Percentiles rank a stretch among this genome's conserved stretches.
These are phyloP conservation scores for Galaxea fascicularis DNA, from an alignment of 92 coral and sea anemone genomes.

Conservation along the genomic window DNA sequence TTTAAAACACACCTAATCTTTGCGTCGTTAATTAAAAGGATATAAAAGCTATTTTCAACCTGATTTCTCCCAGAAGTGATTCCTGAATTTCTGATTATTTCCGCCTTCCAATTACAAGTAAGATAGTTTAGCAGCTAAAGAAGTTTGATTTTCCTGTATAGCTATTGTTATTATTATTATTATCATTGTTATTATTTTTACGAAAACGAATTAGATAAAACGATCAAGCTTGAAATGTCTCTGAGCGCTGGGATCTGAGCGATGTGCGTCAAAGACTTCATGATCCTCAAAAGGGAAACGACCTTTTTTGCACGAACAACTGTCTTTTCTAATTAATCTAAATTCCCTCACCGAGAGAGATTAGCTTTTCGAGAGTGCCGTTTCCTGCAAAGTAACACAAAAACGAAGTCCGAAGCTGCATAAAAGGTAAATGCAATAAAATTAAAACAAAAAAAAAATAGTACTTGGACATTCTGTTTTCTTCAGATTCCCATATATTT, in stretches of 20 bases:
- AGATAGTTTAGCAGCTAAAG: not conserved
- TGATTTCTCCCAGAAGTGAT: not conserved
- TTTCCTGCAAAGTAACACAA: not conserved
- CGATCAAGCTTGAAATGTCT: no score
- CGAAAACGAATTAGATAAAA: no score
- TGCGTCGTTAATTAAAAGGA: not conserved
- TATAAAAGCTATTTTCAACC: not conserved
- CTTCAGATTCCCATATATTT: not conserved
- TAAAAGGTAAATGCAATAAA: not conserved
- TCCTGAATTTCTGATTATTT: not conserved
- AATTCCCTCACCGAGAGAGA: not conserved
- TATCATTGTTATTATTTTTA: no score
- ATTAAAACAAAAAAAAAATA: not conserved
- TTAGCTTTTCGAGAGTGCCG: not conserved
- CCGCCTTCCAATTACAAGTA: not conserved
- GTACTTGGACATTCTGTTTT: not conserved
- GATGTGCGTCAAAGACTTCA: no score
- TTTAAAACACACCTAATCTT: conserved; percentile 1
- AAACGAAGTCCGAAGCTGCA: not conserved
- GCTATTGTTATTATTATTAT: no score
- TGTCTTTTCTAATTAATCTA: not conserved
- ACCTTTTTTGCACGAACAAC: not conserved
- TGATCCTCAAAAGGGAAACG: no score
- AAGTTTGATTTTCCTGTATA: no score
- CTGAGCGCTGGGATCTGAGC: no score